phyloP scores from a whole-genome alignment of 2,888 invertebrate species.

The Spisula solida region DNA sequence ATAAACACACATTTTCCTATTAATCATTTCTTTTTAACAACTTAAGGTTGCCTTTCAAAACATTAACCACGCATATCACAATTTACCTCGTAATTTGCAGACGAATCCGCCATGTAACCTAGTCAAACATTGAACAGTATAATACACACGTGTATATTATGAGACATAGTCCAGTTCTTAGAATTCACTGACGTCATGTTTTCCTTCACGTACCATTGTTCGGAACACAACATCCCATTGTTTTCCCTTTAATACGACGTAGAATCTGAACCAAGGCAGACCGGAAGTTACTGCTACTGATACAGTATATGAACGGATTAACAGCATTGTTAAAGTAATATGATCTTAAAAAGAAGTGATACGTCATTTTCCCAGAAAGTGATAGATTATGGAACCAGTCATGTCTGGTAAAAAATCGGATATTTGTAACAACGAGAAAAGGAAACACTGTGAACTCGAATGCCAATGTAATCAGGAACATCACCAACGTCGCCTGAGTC shows the following conservation, averaged over 20 bases:
- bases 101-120: neutral
- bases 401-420: conserved; percentile 70
- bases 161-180: neutral
- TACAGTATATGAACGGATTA: conserved; percentile 83
- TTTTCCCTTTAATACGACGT: conserved; percentile 5
- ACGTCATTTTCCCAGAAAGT: conserved; percentile 69
- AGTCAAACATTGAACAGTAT: neutral
- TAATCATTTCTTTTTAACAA: too few relatives aligned
- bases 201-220: neutral
- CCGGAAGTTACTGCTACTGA: conserved; percentile 80
- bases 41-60: too few relatives aligned
- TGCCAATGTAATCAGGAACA: conserved; percentile 78
- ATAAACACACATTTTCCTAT: too few relatives aligned
- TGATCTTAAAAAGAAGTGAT: conserved; percentile 77
- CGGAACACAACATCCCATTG: neutral
- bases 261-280: conserved; percentile 50
- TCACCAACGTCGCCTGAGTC: conserved; percentile 71
- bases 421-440: conserved; percentile 75
- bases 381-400: conserved; percentile 67
- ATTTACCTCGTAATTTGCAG: too few relatives aligned
- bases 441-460: conserved; percentile 79
- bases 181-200: neutral
- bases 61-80: too few relatives aligned
- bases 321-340: conserved; percentile 80
- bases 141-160: neutral